These are phyloP conservation scores for Macrochelys suwanniensis DNA, from an alignment of 2,797 vertebrate genomes.

Conservation along the genomic window DNA sequence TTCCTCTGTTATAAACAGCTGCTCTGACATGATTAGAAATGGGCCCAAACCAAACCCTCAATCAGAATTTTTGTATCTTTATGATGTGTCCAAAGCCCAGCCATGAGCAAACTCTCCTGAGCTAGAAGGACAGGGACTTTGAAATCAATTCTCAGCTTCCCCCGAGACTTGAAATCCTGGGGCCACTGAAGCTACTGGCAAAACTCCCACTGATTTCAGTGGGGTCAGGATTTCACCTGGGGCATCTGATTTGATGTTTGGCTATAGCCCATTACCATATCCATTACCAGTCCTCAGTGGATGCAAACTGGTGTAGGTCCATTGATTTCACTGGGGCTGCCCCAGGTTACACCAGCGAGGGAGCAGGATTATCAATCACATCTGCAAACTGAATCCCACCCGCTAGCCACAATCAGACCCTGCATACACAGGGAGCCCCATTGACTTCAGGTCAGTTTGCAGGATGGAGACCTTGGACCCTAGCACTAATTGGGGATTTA, in stretches of 20 bases:
- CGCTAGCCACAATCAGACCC: neutral
- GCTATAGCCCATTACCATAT: neutral
- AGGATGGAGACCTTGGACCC: neutral
- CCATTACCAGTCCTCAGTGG: neutral
- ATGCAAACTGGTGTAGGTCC: neutral
- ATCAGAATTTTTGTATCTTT: neutral
- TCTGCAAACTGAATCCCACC: too few species aligned
- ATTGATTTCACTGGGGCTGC: neutral
- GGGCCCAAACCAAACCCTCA: neutral
- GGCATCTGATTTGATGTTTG: neutral
- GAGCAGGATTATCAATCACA: too few species aligned
- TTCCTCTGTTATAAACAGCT: neutral
- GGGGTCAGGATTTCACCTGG: neutral
- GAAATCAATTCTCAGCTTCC: neutral
- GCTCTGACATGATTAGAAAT: neutral
- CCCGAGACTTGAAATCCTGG: neutral
- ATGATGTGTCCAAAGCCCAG: neutral
- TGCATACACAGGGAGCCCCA: neutral
- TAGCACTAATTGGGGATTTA: neutral
- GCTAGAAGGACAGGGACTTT: neutral
- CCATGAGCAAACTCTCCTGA: neutral
- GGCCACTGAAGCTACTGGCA: neutral
- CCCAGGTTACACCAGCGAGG: too few species aligned
- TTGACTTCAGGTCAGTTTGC: neutral
- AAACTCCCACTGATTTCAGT: neutral